phyloP scores from a whole-genome alignment of 2,888 invertebrate genomes.

The Myopa testacea region DNA sequence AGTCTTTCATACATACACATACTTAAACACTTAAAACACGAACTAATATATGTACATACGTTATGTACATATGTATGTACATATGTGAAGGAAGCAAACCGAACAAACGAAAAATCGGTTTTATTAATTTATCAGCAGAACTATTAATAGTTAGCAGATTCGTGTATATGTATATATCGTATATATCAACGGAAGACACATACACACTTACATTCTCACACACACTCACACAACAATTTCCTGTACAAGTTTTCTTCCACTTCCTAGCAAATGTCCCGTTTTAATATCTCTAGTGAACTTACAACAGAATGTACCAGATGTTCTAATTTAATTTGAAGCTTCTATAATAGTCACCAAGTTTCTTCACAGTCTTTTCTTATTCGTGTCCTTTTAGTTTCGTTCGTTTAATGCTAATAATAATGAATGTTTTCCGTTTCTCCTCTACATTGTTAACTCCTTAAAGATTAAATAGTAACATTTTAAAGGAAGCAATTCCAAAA shows the following conservation, averaged over 20 bases:
- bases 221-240: neutral
- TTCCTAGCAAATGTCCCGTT: neutral
- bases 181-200: neutral
- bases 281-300: neutral
- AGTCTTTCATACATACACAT: neutral
- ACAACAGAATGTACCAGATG: neutral
- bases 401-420: neutral
- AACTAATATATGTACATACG: no score
- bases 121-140: conserved; percentile 40
- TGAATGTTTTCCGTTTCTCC: no score
- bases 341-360: conserved; percentile 6
- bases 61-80: no score
- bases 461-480: no score
- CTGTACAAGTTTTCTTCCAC: neutral
- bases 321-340: conserved; percentile 30
- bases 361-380: neutral
- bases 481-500: no score
- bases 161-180: no score
- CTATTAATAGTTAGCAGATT: no score
- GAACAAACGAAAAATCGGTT: conserved; percentile 49
- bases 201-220: no score
- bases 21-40: neutral
- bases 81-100: no score
- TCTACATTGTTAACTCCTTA: no score
- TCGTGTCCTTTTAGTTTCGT: neutral